A percentile compares a stretch with the other conserved stretches of the same genome.
phyloP scores from a whole-genome alignment of 2,888 invertebrate species.

The Electrophaes corylata region DNA sequence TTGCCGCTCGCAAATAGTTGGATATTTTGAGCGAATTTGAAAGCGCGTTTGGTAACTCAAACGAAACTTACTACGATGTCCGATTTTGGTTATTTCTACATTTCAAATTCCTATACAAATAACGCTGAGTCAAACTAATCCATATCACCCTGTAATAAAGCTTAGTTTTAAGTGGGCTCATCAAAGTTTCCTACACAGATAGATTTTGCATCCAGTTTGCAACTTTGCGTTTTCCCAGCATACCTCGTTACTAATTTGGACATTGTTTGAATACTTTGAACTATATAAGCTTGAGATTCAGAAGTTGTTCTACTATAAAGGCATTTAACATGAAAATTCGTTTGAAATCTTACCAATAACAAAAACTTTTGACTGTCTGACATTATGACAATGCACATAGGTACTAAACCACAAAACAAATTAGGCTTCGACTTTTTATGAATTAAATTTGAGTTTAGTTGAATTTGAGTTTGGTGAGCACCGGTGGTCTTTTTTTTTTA shows the following conservation, averaged over 20 bases:
- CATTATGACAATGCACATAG: too few relatives aligned
- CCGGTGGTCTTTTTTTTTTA: too few relatives aligned
- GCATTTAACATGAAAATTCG: too few relatives aligned
- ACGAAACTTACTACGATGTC: constrained; percentile 3
- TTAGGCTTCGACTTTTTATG: too few relatives aligned
- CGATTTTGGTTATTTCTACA: constrained; percentile 3
- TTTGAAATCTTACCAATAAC: too few relatives aligned
- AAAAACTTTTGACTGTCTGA: too few relatives aligned
- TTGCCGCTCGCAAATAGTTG: constrained; percentile 4
- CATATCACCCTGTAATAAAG: not conserved
- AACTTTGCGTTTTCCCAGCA: constrained; percentile 11
- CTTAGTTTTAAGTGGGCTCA: not conserved
- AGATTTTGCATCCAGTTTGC: constrained; percentile 3
- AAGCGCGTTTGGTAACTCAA: not conserved
- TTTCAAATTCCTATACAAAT: constrained; percentile 6
- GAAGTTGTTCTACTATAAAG: not conserved
- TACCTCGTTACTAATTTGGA: not conserved
- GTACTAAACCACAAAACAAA: too few relatives aligned
- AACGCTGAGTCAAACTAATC: not conserved
- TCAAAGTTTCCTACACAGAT: not conserved
- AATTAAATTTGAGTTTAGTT: too few relatives aligned
- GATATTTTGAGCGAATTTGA: not conserved
- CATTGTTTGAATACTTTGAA: constrained; percentile 2
- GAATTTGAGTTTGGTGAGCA: too few relatives aligned
- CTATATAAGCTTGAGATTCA: constrained; percentile 6